phyloP scores from a whole-genome alignment of 2,888 invertebrate species.

The Apeira syringaria region DNA sequence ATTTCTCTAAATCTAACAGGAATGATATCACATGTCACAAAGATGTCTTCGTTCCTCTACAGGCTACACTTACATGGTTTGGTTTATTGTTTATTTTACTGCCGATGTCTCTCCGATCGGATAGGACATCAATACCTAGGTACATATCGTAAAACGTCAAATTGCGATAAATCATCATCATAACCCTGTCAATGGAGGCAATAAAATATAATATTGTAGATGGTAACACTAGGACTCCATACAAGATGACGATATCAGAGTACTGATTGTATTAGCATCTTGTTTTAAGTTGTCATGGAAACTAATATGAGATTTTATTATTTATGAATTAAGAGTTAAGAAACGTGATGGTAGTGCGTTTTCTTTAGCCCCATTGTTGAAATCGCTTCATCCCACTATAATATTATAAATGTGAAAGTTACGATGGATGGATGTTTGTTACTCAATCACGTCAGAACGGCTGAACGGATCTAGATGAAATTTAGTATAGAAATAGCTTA shows the following conservation, averaged over 20 bases:
- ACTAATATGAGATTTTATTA: no score
- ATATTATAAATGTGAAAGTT: no score
- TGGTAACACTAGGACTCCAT: constrained; percentile 29
- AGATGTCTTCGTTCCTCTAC: constrained; percentile 38
- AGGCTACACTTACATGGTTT: constrained; percentile 18
- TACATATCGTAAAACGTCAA: constrained; percentile 42
- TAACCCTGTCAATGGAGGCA: constrained; percentile 38
- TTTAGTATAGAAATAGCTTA: no score
- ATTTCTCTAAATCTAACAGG: constrained; percentile 37
- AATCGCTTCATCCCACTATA: no score
- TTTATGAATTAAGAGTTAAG: no score
- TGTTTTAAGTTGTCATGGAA: no score
- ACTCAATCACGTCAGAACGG: no score
- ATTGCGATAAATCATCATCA: constrained; percentile 48
- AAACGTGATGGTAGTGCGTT: no score
- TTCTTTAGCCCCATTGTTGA: no score
- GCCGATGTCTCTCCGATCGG: constrained; percentile 42
- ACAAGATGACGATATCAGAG: constrained; percentile 18
- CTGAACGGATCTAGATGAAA: no score
- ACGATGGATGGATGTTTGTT: no score
- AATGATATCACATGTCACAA: constrained; percentile 41
- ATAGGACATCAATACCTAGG: constrained; percentile 51
- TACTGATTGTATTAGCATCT: background rate
- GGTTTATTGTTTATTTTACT: constrained; percentile 57
- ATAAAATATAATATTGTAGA: constrained; percentile 40